Evolutionary conservation across 2,797 vertebrate genomes (phyloP).

Genomic region (Emys orbicularis): DNA sequence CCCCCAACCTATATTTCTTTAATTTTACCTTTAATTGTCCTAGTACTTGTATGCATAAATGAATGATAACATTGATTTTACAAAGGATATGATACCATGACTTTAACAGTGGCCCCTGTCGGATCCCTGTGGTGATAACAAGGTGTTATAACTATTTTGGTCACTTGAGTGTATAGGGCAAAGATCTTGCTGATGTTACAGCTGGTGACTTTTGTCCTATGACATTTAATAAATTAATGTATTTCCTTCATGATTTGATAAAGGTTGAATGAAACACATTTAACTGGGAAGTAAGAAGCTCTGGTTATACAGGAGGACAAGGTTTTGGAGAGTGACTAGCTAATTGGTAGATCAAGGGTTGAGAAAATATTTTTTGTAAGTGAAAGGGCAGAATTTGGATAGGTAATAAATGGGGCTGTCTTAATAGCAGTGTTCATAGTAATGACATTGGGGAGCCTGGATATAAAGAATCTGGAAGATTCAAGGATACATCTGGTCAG

Average conservation of each 20-base stretch:
- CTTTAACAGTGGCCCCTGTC: not conserved
- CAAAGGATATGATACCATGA: not conserved
- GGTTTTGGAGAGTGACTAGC: conserved; percentile 62
- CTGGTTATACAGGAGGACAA: conserved; percentile 54
- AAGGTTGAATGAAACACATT: conserved; percentile 37
- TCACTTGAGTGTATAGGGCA: not conserved
- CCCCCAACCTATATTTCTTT: not conserved
- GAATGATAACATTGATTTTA: not conserved
- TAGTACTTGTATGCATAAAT: not conserved
- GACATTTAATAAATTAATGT: not conserved
- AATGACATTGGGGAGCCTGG: not conserved
- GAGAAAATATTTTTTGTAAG: conserved; percentile 56
- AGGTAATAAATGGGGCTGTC: not conserved
- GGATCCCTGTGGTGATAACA: not conserved
- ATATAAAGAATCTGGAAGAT: not conserved
- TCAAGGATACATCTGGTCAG: not conserved
- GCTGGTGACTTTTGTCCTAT: not conserved
- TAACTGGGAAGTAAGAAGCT: conserved; percentile 63
- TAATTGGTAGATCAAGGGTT: not conserved
- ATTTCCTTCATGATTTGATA: not conserved
- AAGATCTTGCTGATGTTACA: not conserved
- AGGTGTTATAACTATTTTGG: not conserved
- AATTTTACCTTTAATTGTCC: not conserved
- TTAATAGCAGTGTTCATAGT: not conserved
- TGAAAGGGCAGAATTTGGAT: conserved; percentile 39